Conservation (phyloP, 2,797 vertebrate genomes). For the Cercopithecus diana region DNA sequence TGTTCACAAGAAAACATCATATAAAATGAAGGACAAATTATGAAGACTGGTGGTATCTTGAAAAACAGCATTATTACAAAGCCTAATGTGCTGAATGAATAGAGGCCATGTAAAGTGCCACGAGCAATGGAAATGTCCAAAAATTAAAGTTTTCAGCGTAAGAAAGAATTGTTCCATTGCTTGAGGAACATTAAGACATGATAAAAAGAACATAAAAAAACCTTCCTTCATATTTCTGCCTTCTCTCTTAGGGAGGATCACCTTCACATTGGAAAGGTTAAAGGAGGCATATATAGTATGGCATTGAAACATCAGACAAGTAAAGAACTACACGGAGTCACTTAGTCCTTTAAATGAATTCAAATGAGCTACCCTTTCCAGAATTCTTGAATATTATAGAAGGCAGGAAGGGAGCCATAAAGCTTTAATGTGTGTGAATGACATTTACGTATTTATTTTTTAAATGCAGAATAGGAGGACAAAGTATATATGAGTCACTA, state of each 20-base stretch:
- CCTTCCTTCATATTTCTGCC: not conserved
- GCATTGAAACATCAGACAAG: not conserved
- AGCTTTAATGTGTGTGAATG: not conserved
- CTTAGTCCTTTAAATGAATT: not conserved
- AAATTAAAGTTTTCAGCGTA: not conserved
- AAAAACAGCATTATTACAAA: not conserved
- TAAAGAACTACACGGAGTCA: not conserved
- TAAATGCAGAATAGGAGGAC: not conserved
- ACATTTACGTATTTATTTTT: not conserved
- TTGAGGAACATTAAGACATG: not conserved
- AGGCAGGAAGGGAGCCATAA: not conserved
- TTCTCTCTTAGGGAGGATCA: not conserved
- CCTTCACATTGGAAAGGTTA: not conserved
- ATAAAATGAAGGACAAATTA: not conserved
- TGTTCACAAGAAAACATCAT: not conserved
- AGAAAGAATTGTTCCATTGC: not conserved
- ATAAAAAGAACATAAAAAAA: not conserved
- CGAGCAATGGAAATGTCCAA: not conserved
- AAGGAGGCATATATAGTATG: not conserved
- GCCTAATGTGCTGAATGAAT: not conserved
- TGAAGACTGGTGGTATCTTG: not conserved
- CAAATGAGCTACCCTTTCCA: not conserved
- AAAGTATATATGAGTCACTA: not conserved
- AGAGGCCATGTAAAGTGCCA: not conserved
- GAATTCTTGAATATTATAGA: not conserved